Conservation (phyloP, 2,113 vertebrate genomes). For the Nettapus auritus region DNA sequence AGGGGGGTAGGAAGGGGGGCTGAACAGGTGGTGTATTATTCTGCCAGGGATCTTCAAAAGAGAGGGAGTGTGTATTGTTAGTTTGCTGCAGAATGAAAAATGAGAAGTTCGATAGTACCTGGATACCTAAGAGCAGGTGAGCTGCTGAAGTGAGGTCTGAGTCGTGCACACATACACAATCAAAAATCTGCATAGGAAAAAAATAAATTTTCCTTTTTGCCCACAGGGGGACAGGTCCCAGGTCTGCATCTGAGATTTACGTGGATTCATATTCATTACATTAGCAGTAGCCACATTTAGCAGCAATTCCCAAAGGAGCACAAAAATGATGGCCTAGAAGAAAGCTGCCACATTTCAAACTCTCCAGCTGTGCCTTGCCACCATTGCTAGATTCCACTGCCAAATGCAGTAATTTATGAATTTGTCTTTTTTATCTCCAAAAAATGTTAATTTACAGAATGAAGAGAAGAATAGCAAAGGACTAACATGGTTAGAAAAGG, state of each 20-base stretch:
- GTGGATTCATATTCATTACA: constrained; percentile 72
- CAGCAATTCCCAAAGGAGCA: constrained; percentile 59
- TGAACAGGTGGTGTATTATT: constrained; percentile 74
- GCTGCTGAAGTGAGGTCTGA: neutral
- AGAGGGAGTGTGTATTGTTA: constrained; percentile 17
- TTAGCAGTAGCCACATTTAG: constrained; percentile 71
- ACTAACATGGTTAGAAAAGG: constrained; percentile 10
- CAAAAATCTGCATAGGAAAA: constrained; percentile 42
- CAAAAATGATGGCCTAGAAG: constrained; percentile 71
- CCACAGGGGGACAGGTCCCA: constrained; percentile 41
- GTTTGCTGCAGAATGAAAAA: constrained; percentile 65
- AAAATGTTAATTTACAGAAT: constrained; percentile 69
- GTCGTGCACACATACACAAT: neutral
- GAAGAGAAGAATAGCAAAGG: constrained; percentile 21
- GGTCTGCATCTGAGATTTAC: constrained; percentile 49
- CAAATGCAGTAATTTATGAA: constrained; percentile 74
- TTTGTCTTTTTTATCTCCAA: constrained; percentile 66
- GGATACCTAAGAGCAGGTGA: constrained; percentile 48
- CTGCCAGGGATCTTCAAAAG: constrained; percentile 68
- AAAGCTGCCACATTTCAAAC: constrained; percentile 75
- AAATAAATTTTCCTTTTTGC: neutral
- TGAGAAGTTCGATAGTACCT: constrained; percentile 18
- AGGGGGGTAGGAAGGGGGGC: constrained; percentile 17
- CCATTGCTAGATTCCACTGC: constrained; percentile 65
- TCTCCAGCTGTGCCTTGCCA: constrained; percentile 76